Percentiles rank a stretch among this genome's conserved stretches.
phyloP scores from a whole-genome alignment of 2,888 invertebrate species.

The Leuctra nigra region DNA sequence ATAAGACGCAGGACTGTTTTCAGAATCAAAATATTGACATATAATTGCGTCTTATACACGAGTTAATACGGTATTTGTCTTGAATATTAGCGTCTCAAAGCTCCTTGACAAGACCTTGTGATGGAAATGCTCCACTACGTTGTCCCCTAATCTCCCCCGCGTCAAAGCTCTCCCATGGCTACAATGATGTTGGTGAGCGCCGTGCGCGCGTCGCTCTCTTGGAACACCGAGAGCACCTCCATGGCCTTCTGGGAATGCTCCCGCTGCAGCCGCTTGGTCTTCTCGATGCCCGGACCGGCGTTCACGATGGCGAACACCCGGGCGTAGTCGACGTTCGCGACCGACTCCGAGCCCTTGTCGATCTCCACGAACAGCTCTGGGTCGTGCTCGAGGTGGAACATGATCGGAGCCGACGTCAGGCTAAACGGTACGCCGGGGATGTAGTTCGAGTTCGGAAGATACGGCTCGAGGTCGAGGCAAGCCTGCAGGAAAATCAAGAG shows the following conservation, averaged over 20 bases:
- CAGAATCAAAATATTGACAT: too few relatives aligned
- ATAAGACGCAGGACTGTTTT: too few relatives aligned
- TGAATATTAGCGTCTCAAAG: too few relatives aligned
- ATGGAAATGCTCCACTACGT: too few relatives aligned
- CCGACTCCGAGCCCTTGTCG: slow-evolving; percentile 54
- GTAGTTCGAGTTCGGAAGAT: slow-evolving; percentile 40
- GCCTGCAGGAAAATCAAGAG: slow-evolving; percentile 44
- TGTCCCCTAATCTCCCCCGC: too few relatives aligned
- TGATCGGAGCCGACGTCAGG: slow-evolving; percentile 73
- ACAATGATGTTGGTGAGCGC: slow-evolving; percentile 81
- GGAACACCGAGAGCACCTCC: slow-evolving; percentile 65
- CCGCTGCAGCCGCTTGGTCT: slow-evolving; percentile 65
- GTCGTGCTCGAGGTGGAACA: slow-evolving; percentile 72
- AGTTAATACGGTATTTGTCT: too few relatives aligned
- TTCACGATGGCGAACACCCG: slow-evolving; percentile 52
- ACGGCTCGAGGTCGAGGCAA: slow-evolving; percentile 65
- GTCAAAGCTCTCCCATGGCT: slow-evolving; percentile 66
- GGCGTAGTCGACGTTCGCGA: slow-evolving; percentile 40
- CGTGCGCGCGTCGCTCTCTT: slow-evolving; percentile 73
- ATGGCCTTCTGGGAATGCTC: slow-evolving; percentile 71
- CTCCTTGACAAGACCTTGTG: too few relatives aligned
- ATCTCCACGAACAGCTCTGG: slow-evolving; percentile 61
- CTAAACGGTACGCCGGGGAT: slow-evolving; percentile 54
- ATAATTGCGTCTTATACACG: too few relatives aligned
- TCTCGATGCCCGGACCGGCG: slow-evolving; percentile 63